These are phyloP conservation scores for Ochropacha duplaris DNA, from an alignment of 2,888 invertebrate species.

Conservation along the genomic window DNA sequence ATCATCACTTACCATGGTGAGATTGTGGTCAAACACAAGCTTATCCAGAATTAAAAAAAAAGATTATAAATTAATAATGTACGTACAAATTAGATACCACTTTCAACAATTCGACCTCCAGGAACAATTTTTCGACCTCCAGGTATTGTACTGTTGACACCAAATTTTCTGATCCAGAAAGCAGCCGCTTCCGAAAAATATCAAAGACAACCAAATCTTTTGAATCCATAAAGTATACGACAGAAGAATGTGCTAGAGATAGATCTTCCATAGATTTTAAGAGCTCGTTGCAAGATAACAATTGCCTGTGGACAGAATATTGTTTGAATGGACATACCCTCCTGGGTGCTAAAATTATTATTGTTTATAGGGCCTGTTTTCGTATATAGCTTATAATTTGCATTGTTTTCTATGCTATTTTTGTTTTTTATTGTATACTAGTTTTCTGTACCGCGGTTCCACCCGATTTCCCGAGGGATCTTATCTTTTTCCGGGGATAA, in stretches of 20 bases:
- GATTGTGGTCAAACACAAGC: too few relatives aligned
- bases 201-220: slow-evolving; percentile 16
- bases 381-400: too few relatives aligned
- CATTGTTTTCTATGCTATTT: too few relatives aligned
- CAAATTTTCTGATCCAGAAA: slow-evolving; percentile 48
- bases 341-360: neutral
- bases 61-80: slow-evolving; percentile 9
- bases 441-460: too few relatives aligned
- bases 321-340: neutral
- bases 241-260: slow-evolving; percentile 37
- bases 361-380: too few relatives aligned
- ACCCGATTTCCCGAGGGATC: too few relatives aligned
- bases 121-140: slow-evolving; percentile 43
- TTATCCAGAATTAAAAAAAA: neutral
- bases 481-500: too few relatives aligned
- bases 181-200: slow-evolving; percentile 40
- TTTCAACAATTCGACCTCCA: slow-evolving; percentile 35
- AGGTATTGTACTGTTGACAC: slow-evolving; percentile 52
- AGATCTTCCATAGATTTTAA: slow-evolving; percentile 58
- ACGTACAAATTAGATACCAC: slow-evolving; percentile 52
- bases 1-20: too few relatives aligned
- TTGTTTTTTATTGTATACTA: too few relatives aligned
- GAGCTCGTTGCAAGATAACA: slow-evolving; percentile 59
- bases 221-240: slow-evolving; percentile 27
- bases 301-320: slow-evolving; percentile 49